Percentiles rank a stretch among this genome's conserved stretches.
Evolutionary conservation across 2,113 vertebrate species (phyloP).

Genomic region (Calyptomena viridis): DNA sequence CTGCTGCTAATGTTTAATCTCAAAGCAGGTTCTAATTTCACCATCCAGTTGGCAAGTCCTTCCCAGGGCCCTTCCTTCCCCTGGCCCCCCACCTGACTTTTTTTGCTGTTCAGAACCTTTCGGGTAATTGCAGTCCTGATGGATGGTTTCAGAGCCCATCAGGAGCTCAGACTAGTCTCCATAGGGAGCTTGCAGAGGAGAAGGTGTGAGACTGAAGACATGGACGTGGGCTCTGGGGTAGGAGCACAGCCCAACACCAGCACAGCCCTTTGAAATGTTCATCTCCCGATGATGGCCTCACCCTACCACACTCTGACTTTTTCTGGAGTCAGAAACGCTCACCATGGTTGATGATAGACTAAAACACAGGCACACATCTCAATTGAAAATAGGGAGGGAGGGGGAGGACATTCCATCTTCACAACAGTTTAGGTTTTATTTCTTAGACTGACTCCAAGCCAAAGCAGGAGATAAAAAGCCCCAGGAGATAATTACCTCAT

Average conservation of each 20-base stretch:
- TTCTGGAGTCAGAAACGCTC: background rate
- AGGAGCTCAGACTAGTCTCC: background rate
- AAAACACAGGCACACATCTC: background rate
- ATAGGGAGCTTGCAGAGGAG: accelerated
- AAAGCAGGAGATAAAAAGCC: background rate
- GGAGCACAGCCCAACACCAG: background rate
- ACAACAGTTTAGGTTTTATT: background rate
- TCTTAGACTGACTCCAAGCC: background rate
- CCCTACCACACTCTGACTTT: accelerated
- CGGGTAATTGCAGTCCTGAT: background rate
- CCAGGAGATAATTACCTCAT: background rate
- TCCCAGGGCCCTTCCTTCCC: background rate
- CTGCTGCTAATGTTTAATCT: background rate
- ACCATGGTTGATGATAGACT: background rate
- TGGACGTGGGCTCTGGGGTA: background rate
- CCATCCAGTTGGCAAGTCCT: accelerated
- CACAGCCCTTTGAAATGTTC: background rate
- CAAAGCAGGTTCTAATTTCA: background rate
- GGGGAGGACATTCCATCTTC: background rate
- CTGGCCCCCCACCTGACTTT: background rate
- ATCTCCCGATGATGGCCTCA: no score
- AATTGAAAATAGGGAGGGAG: background rate
- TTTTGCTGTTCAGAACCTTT: background rate
- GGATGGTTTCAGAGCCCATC: background rate
- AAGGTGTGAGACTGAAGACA: background rate